Evolutionary conservation across 2,888 invertebrate genomes (phyloP).

Genomic region (Phanerotoma sp.): DNA sequence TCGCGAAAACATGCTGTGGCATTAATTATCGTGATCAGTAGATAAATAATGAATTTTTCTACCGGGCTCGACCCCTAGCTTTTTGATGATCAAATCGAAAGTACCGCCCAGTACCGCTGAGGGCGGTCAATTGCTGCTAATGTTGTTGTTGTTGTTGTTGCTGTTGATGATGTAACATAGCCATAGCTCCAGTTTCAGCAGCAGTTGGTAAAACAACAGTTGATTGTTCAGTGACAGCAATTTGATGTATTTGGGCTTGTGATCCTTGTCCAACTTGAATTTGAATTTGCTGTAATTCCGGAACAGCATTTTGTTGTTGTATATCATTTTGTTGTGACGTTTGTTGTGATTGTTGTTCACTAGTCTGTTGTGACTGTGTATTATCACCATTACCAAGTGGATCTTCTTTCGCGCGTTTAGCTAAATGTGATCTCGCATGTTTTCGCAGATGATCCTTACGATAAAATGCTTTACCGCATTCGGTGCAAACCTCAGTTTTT

Average conservation of each 20-base stretch:
- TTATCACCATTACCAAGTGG: constrained; percentile 45
- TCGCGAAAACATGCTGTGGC: background rate
- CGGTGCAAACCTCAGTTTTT: constrained; percentile 76
- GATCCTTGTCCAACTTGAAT: constrained; percentile 55
- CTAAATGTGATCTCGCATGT: constrained; percentile 75
- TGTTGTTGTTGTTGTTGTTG: constrained; percentile 48
- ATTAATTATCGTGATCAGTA: background rate
- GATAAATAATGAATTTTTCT: constrained; percentile 13
- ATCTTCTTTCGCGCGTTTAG: constrained; percentile 74
- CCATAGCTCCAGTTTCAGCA: constrained; percentile 58
- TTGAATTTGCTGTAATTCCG: constrained; percentile 42
- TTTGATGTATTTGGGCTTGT: constrained; percentile 55
- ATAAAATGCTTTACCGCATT: constrained; percentile 78
- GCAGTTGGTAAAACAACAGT: constrained; percentile 62
- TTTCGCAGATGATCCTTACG: constrained; percentile 80
- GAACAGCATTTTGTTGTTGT: constrained; percentile 44
- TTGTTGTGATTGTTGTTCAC: constrained; percentile 44
- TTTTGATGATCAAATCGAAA: constrained; percentile 47
- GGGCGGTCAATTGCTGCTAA: constrained; percentile 44
- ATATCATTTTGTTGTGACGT: constrained; percentile 41
- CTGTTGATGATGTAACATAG: constrained; percentile 57
- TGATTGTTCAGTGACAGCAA: constrained; percentile 53
- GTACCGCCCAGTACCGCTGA: constrained; percentile 43
- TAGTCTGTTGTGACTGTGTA: constrained; percentile 56
- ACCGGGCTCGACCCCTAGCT: constrained; percentile 40